These are phyloP conservation scores for Drosophila lacteicornis DNA, from an alignment of 1,140 invertebrate species.

Conservation along the genomic window DNA sequence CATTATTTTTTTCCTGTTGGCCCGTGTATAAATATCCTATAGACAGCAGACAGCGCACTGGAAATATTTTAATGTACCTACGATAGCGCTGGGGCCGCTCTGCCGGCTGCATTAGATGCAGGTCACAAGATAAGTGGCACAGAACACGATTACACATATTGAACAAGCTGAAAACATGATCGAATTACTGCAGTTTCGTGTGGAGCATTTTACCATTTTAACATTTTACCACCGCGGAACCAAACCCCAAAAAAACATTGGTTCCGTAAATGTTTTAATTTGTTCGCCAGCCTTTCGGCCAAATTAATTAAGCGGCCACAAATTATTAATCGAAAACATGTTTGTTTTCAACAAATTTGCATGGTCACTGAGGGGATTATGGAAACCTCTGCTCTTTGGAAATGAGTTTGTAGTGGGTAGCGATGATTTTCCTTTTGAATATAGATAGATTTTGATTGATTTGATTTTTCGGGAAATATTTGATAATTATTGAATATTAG, in stretches of 20 bases:
- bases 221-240: not conserved
- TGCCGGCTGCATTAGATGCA: slow-evolving; percentile 68
- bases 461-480: not conserved
- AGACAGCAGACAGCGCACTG: slow-evolving; percentile 56
- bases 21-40: slow-evolving; percentile 65
- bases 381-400: slow-evolving; percentile 6
- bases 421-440: not conserved
- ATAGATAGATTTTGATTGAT: not conserved
- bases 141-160: slow-evolving; percentile 63
- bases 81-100: slow-evolving; percentile 38
- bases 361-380: slow-evolving; percentile 27
- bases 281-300: slow-evolving; percentile 6
- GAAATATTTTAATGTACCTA: slow-evolving; percentile 67
- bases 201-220: slow-evolving; percentile 34
- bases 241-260: slow-evolving; percentile 19
- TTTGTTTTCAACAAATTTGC: slow-evolving; percentile 24
- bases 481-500: not conserved
- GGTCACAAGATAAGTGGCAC: slow-evolving; percentile 68
- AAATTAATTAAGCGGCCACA: slow-evolving; percentile 40
- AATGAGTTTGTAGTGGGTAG: not conserved
- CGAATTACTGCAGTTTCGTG: slow-evolving; percentile 59
- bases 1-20: slow-evolving; percentile 29
- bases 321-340: slow-evolving; percentile 46
- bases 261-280: slow-evolving; percentile 45
- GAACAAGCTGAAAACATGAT: slow-evolving; percentile 63